Conservation (phyloP, 2,113 vertebrate species). For the Syngnathus floridae region DNA sequence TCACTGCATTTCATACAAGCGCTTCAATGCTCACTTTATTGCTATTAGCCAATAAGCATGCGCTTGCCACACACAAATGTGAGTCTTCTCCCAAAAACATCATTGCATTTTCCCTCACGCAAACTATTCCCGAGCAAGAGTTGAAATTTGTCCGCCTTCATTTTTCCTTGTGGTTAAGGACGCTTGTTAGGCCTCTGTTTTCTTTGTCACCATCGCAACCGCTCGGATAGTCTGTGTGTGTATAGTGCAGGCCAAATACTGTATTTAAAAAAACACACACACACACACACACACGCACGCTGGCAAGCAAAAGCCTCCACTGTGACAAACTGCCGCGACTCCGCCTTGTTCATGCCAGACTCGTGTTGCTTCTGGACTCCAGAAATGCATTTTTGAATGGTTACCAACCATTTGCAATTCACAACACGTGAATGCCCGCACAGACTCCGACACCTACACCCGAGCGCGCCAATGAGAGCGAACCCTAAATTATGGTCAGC, state of each 20-base stretch:
- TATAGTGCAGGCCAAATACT: conserved; percentile 12
- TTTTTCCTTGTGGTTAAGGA: background rate
- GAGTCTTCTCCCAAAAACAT: background rate
- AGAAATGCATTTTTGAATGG: conserved; percentile 52
- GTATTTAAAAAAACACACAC: conserved; percentile 5
- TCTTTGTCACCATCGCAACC: conserved; percentile 42
- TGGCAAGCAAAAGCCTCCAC: conserved; percentile 38
- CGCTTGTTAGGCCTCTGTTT: conserved; percentile 35
- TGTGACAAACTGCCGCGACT: conserved; percentile 37
- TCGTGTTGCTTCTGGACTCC: conserved; percentile 46
- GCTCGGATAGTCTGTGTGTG: conserved; percentile 10
- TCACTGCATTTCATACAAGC: background rate
- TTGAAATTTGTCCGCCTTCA: background rate
- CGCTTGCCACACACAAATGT: background rate
- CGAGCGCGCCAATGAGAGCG: conserved; percentile 43
- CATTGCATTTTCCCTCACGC: background rate
- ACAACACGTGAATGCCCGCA: conserved; percentile 21
- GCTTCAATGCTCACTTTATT: background rate
- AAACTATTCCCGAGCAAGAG: background rate
- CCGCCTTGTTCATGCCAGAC: conserved; percentile 32
- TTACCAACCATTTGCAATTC: conserved; percentile 36
- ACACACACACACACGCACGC: background rate
- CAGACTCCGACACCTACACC: conserved; percentile 38
- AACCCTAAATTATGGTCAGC: conserved; percentile 75
- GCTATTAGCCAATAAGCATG: background rate